These are phyloP conservation scores for Crocuta crocuta DNA, from an alignment of 2,113 vertebrate genomes.

Conservation along the genomic window DNA sequence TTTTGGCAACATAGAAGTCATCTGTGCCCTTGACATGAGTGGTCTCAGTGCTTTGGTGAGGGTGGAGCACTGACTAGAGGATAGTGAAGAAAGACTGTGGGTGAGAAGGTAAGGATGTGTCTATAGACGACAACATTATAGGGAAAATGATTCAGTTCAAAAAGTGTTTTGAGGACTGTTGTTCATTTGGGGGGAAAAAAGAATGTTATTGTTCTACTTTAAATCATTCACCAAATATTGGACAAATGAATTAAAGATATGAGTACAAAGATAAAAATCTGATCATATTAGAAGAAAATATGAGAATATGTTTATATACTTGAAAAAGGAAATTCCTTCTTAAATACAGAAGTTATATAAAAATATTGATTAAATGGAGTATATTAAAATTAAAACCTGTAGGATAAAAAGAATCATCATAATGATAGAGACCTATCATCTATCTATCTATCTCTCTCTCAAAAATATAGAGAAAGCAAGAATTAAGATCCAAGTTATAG, in stretches of 20 bases:
- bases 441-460: no score
- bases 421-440: background rate
- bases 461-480: background rate
- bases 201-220: background rate
- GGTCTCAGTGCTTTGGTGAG: background rate
- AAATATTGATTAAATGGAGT: conserved; percentile 35
- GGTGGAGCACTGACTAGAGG: background rate
- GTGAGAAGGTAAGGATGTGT: background rate
- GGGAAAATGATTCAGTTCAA: background rate
- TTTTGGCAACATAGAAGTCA: background rate
- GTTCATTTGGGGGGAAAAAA: background rate
- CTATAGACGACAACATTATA: background rate
- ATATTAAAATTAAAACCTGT: background rate
- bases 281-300: background rate
- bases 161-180: background rate
- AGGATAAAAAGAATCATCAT: background rate
- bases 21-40: background rate
- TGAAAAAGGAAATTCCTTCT: background rate
- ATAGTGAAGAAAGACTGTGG: background rate
- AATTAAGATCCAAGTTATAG: conserved; percentile 1
- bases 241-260: background rate
- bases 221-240: background rate
- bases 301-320: background rate
- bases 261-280: background rate
- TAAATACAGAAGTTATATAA: background rate